These are phyloP conservation scores for Drosophila mojavensis DNA, from an alignment of 1,140 invertebrate species.

Conservation along the genomic window DNA sequence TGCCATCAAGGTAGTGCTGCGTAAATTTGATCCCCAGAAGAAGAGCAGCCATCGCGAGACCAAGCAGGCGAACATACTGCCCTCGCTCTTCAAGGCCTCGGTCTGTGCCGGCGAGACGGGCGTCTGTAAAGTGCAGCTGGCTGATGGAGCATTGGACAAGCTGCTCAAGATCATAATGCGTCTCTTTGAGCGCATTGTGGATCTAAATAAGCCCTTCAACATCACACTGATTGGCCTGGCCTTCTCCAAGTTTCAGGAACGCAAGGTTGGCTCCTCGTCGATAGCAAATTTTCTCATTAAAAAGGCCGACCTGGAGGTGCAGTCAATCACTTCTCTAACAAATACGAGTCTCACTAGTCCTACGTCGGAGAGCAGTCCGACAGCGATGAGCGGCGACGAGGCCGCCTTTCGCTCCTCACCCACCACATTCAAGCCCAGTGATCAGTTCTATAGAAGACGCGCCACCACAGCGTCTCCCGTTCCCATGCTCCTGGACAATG, in stretches of 20 bases:
- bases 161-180: constrained; percentile 89
- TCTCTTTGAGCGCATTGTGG: constrained; percentile 89
- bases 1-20: constrained; percentile 89
- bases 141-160: constrained; percentile 86
- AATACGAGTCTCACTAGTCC: constrained; percentile 80
- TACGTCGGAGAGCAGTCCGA: constrained; percentile 53
- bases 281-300: constrained; percentile 89
- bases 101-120: constrained; percentile 83
- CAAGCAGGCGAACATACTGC: constrained; percentile 88
- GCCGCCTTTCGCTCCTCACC: constrained; percentile 76
- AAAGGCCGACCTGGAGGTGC: constrained; percentile 88
- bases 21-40: constrained; percentile 87
- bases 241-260: constrained; percentile 91
- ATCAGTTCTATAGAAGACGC: constrained; percentile 76
- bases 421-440: constrained; percentile 76
- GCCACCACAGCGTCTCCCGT: constrained; percentile 84
- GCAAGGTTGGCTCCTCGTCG: constrained; percentile 86
- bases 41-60: constrained; percentile 88
- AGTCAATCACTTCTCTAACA: constrained; percentile 88
- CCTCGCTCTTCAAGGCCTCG: constrained; percentile 86
- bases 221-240: constrained; percentile 90
- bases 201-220: constrained; percentile 90
- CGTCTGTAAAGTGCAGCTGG: constrained; percentile 83
- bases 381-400: constrained; percentile 53
- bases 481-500: constrained; percentile 85